Evolutionary conservation across 2,888 invertebrate genomes (phyloP), one percentile per base, ranked within the genome.

Genomic region (Drosophila eohydei): DNA sequence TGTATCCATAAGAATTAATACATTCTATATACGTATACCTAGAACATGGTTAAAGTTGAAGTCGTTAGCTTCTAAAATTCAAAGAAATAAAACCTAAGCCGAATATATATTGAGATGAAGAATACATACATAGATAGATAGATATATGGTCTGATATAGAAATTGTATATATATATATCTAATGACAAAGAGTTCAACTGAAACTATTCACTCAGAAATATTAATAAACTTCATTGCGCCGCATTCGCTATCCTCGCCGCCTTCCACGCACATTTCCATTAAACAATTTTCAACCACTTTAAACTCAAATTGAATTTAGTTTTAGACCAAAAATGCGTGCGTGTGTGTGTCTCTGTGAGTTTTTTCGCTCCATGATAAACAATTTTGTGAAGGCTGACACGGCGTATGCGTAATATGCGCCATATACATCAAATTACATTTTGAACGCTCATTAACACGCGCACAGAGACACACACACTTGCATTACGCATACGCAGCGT

Each of bases 381-480:
- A 56, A 56, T 43, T 56, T 56, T 40, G 43, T 9, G 41, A 5
- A 12, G 60, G 36, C 28, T 46, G 28, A 56, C 61, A 46, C 32
- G 61, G 64, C 77, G 78, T 76, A 78, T 80, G 46, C 72, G 78
- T 73, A 65, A 72, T 58, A 54, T 51, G 48, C 16, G 38, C 44
- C 34, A 44, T 26, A 66, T 55, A 34, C 60, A 59, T 61, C 61
- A 64, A 64, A 67, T 76, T 68, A 66, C 58, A 78, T 62, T 50
- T 43, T 32, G 36, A 56, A 34, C 56, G 54, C 69, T 78, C 73
- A 78, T 74, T 81, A 81, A 55, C 64, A 55, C 58, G 40, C 14
- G 34, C 57, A 67, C 59, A 58, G 51, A 64, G 50, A 36, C 52
- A 74, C 56, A 62, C 36, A 34, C 32, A 32, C 16, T 36, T 36